Evolutionary conservation across 2,797 vertebrate species (phyloP), one percentile per base, ranked within the genome.

Genomic region (Takifugu rubripes): DNA sequence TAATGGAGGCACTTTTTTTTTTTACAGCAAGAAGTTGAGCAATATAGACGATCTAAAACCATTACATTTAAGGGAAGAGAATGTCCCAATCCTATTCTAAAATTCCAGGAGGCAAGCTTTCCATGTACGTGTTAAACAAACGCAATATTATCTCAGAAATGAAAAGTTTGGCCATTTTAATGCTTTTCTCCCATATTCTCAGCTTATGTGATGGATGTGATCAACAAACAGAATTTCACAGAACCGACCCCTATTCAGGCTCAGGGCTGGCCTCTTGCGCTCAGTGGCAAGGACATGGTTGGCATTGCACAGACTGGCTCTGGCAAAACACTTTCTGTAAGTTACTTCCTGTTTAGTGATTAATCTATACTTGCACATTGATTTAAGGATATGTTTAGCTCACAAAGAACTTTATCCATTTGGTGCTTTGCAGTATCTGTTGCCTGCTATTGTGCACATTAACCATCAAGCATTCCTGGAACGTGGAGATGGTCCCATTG

Each of bases 251-350:
- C 97, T 46, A 99, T 99, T 79, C 96, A 99, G 52, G 91, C 95
- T 47, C 97, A 99, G 84, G 97, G 97, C 33, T 99, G 97, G 94
- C 97, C 96, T 27, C 90, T 99, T 85, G 97, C 97, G 1, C 87
- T 98, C 36, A 96, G 96, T 85, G 97, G 96, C 49, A 82, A 94
- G 74, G 97, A 98, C 73, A 97, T 99, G 97, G 97, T 98, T 25
- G 97, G 97, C 81, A 97, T 99, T 67, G 97, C 97, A 21, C 96
- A 98, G 88, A 99, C 96, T 21, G 97, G 97, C 68, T 99, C 96
- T 73, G 96, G 97, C 56, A 99, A 99, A 85, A 99, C 96, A 0
- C 88, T 99, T 11, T 94, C 96, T 27, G 97, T 99, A 92, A 93
- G 95, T 91, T 47, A 16, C 6, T 3, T 43, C 15, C 14, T 43